phyloP scores from a whole-genome alignment of 2,113 vertebrate species.

The Melanocharis versteri region DNA sequence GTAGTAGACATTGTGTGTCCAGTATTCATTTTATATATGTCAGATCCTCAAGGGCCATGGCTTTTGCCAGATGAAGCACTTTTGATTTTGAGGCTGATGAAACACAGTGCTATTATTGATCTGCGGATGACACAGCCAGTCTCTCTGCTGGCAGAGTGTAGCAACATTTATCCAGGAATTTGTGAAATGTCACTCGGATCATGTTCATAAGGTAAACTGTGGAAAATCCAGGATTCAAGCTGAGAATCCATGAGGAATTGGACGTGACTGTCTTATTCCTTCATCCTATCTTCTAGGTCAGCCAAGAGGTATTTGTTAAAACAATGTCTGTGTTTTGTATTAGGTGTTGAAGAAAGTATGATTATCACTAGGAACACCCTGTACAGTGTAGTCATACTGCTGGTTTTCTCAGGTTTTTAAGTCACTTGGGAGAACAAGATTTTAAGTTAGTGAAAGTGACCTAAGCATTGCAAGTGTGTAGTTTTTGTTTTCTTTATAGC shows the following conservation, averaged over 20 bases:
- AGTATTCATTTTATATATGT: conserved; percentile 75
- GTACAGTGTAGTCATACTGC: conserved; percentile 17
- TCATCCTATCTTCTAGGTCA: conserved; percentile 62
- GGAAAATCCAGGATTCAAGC: conserved; percentile 71
- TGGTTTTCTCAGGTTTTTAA: conserved; percentile 19
- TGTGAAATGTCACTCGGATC: conserved; percentile 87
- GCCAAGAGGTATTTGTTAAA: conserved; percentile 71
- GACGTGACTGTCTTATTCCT: conserved; percentile 72
- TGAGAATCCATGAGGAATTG: conserved; percentile 76
- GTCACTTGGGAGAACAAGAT: conserved; percentile 10
- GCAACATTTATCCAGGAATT: conserved; percentile 89
- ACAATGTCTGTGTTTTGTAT: conserved; percentile 64
- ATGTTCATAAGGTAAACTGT: conserved; percentile 82
- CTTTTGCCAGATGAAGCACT: conserved; percentile 79
- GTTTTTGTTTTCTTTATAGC: conserved; percentile 20
- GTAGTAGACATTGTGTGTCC: conserved; percentile 53
- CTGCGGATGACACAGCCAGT: conserved; percentile 79
- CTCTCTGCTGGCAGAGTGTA: conserved; percentile 77
- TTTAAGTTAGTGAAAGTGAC: conserved; percentile 13
- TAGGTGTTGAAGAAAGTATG: conserved; percentile 55
- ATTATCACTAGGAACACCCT: conserved; percentile 47
- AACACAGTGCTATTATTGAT: conserved; percentile 80
- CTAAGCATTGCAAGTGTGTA: background rate
- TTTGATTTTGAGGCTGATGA: conserved; percentile 82
- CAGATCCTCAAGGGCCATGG: conserved; percentile 82